Base-by-base conservation (phyloP, 2,113 vertebrate species). In the Hiodon tergisus region DNA sequence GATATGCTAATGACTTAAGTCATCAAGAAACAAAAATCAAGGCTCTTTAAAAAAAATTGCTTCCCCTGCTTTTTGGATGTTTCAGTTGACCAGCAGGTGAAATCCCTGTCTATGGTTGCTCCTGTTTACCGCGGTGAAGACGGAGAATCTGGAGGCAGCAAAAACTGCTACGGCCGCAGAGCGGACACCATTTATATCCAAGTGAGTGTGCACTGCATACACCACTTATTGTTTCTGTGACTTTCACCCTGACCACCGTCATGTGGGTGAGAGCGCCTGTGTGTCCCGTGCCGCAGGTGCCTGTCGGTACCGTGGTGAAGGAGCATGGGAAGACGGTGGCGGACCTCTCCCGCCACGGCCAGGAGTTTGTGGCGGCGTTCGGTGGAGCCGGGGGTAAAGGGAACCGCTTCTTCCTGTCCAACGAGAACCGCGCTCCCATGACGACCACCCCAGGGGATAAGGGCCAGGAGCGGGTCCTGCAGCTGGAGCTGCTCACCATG, bases 321-420 rank as follows among this genome's bases (percentile, higher is more conserved):
- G 96, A 99, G 74, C 73, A 93, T 4, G 84, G 84, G 0, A 9
- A 47, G 3, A 77, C 85, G 0, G 81, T 98, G 55, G 90, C 90
- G 4, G 96, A 98, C 81, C 91, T 99, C 4, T 88, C 88, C 0
- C 46, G 61, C 3, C 86, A 94, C 0, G 92, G 91, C 0, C 92
- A 94, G 2, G 92, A 96, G 80, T 98, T 90, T 50, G 3, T 96
- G 2, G 97, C 95, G 0, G 95, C 88, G 0, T 90, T 91, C 0
- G 96, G 94, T 2, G 97, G 97, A 0, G 76, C 86, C 0, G 97
- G 97, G 13, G 97, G 97, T 2, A 98, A 96, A 75, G 97, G 97
- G 5, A 99, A 99, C 81, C 87, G 91, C 11, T 98, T 97, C 58
- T 99, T 95, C 76, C 87, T 99, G 76, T 91, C 94, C 80, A 99